Evolutionary conservation across 1,140 invertebrate species (phyloP).

Genomic region (Scaptodrosophila lebanonensis): DNA sequence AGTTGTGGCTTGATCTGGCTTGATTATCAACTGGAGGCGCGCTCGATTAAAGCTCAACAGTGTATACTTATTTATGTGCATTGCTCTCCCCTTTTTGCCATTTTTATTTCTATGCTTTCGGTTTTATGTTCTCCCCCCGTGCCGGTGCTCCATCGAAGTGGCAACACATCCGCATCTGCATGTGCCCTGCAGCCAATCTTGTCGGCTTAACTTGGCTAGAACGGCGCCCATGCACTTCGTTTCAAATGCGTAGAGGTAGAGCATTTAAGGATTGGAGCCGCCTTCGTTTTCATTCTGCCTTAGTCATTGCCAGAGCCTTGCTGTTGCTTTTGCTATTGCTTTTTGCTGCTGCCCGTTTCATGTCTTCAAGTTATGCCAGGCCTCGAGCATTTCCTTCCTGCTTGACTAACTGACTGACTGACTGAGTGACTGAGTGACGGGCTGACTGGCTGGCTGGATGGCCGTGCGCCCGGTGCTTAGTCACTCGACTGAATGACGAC

Average conservation of each 20-base stretch:
- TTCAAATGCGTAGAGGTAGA: constrained; percentile 57
- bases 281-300: constrained; percentile 17
- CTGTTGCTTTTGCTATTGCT: not conserved
- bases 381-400: constrained; percentile 62
- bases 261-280: no score
- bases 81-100: constrained; percentile 32
- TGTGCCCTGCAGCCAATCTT: constrained; percentile 54
- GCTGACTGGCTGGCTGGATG: no score
- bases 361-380: constrained; percentile 53
- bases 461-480: no score
- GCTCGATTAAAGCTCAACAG: constrained; percentile 67
- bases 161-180: no score
- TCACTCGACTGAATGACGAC: constrained; percentile 10
- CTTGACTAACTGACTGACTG: not conserved
- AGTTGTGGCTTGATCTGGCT: no score
- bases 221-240: constrained; percentile 57
- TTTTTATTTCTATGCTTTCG: constrained; percentile 28
- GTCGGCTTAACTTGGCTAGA: constrained; percentile 46
- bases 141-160: no score
- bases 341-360: constrained; percentile 39
- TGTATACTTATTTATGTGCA: constrained; percentile 61
- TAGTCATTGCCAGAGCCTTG: not conserved
- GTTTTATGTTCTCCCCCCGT: constrained; percentile 15
- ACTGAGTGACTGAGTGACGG: no score
- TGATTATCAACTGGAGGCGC: no score